Evolutionary conservation across 1,140 invertebrate genomes (phyloP).

Genomic region (Heterodera schachtii): DNA sequence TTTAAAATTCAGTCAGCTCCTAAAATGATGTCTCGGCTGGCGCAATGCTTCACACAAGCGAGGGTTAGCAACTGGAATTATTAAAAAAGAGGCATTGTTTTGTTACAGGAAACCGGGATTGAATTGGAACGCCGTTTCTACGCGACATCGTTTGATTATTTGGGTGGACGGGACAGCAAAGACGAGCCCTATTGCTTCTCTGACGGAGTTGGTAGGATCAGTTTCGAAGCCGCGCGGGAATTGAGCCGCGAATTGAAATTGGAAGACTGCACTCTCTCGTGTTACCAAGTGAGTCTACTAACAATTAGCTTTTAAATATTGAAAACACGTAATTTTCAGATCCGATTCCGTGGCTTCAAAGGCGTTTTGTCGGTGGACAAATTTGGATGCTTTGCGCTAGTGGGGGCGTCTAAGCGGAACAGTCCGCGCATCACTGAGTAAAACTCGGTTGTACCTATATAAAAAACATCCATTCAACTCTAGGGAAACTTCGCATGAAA

Average conservation of each 20-base stretch:
- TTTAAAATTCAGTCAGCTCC: slow-evolving; percentile 51
- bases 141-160: slow-evolving; percentile 33
- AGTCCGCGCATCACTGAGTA: slow-evolving; percentile 50
- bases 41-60: slow-evolving; percentile 57
- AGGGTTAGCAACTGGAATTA: slow-evolving; percentile 24
- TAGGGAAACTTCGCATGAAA: slow-evolving; percentile 43
- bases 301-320: slow-evolving; percentile 13
- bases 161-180: too few relatives aligned
- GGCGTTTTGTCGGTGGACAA: too few relatives aligned
- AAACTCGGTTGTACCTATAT: neutral
- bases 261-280: slow-evolving; percentile 44
- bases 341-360: too few relatives aligned
- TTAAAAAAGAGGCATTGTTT: slow-evolving; percentile 17
- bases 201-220: slow-evolving; percentile 54
- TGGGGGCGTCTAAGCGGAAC: too few relatives aligned
- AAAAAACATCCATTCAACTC: slow-evolving; percentile 36
- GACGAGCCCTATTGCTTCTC: slow-evolving; percentile 52
- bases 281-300: slow-evolving; percentile 42
- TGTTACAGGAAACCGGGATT: slow-evolving; percentile 37
- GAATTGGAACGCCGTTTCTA: slow-evolving; percentile 39
- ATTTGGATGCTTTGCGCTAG: too few relatives aligned
- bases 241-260: too few relatives aligned
- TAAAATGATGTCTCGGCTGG: slow-evolving; percentile 57
- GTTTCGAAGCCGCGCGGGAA: slow-evolving; percentile 30
- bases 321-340: slow-evolving; percentile 12